Conservation (phyloP, 2,797 vertebrate species). For the Sebastes minor region DNA sequence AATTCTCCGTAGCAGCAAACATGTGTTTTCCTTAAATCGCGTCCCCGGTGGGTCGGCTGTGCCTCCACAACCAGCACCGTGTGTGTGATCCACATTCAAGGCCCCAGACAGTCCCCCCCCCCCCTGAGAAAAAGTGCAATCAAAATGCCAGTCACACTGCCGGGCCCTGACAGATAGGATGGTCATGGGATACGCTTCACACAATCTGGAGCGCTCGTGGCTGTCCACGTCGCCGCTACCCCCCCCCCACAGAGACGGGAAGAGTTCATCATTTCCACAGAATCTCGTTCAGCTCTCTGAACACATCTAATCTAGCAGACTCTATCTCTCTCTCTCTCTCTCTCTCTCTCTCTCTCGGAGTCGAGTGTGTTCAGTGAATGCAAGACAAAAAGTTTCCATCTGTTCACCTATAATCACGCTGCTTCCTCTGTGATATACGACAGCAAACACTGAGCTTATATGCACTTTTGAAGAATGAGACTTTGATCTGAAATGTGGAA, state of each 20-base stretch:
- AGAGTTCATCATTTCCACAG: slow-evolving; percentile 14
- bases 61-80: background rate
- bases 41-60: background rate
- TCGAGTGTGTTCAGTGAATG: background rate
- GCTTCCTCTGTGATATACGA: slow-evolving; percentile 42
- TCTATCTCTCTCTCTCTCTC: background rate
- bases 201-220: slow-evolving; percentile 7
- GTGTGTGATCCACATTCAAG: slow-evolving; percentile 28
- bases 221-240: background rate
- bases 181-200: slow-evolving; percentile 31
- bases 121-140: slow-evolving; percentile 15
- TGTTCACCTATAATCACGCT: slow-evolving; percentile 26
- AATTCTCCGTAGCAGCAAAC: background rate
- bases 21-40: background rate
- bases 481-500: slow-evolving; percentile 44
- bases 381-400: slow-evolving; percentile 45
- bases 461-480: background rate
- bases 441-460: slow-evolving; percentile 25
- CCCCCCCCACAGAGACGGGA: background rate
- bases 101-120: background rate
- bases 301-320: background rate
- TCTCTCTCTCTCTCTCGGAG: background rate
- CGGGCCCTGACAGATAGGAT: slow-evolving; percentile 22
- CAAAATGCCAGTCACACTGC: slow-evolving; percentile 48
- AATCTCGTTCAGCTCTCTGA: background rate